phyloP scores from a whole-genome alignment of 2,113 vertebrate species.

The Theristicus caerulescens region DNA sequence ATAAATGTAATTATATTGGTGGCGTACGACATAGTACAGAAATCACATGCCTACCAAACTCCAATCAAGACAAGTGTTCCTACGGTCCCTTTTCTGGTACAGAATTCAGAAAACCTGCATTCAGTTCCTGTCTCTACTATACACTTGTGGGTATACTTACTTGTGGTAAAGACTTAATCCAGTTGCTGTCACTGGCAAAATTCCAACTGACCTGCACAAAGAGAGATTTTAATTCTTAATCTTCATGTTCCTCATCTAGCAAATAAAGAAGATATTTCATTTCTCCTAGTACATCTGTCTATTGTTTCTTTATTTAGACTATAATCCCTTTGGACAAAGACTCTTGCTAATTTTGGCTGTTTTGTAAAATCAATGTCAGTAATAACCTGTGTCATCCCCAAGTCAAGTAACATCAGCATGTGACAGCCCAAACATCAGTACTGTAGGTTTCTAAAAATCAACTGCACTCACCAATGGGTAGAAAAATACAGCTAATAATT shows the following conservation, averaged over 20 bases:
- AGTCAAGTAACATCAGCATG: not conserved
- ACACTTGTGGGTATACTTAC: too few relatives aligned
- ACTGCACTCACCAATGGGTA: rapidly evolving
- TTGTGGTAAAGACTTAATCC: not conserved
- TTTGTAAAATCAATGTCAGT: not conserved
- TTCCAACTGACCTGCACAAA: not conserved
- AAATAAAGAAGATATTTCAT: not conserved
- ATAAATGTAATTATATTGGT: not conserved
- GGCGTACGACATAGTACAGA: not conserved
- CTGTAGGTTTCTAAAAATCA: not conserved
- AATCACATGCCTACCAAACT: not conserved
- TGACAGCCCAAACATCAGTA: not conserved
- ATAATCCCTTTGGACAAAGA: not conserved
- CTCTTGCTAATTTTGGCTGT: not conserved
- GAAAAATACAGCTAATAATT: not conserved
- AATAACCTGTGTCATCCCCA: not conserved
- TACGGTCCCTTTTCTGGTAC: not conserved
- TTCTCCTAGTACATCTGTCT: not conserved
- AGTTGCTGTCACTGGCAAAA: not conserved
- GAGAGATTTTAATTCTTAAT: not conserved
- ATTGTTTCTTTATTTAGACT: not conserved
- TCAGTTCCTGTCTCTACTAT: not conserved
- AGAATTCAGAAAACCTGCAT: not conserved
- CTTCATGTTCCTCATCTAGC: not conserved
- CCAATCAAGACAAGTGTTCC: not conserved